A percentile compares a stretch with the other conserved stretches of the same genome.
Conservation (phyloP, 2,113 vertebrate genomes). For the Patagioenas fasciata region DNA sequence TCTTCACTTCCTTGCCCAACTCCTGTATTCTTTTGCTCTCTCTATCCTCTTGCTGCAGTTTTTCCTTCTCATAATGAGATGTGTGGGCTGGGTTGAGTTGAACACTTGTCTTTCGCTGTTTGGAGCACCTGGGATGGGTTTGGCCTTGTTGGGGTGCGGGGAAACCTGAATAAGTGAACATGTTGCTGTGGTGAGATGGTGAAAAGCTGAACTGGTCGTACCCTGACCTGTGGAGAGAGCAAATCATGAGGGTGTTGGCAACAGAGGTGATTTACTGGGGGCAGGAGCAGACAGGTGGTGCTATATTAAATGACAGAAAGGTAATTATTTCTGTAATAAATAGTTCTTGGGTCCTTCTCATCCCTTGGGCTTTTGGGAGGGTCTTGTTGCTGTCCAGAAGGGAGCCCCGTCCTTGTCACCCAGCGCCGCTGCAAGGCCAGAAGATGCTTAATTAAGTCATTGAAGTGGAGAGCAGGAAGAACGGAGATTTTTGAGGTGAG, state of each 20-base stretch:
- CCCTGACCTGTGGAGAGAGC: background rate
- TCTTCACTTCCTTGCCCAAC: background rate
- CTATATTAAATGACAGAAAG: background rate
- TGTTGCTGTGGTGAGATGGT: background rate
- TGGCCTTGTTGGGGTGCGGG: background rate
- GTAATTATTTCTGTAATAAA: background rate
- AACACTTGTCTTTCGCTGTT: rapidly evolving
- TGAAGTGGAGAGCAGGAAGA: background rate
- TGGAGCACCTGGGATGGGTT: background rate
- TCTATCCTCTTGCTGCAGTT: background rate
- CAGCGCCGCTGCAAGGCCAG: background rate
- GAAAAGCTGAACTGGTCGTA: background rate
- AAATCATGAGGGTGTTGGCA: background rate
- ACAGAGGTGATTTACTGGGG: background rate
- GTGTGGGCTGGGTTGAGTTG: background rate
- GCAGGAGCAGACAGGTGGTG: background rate
- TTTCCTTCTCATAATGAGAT: background rate
- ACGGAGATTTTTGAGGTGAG: background rate
- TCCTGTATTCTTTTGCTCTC: background rate
- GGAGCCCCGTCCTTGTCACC: background rate
- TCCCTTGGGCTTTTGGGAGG: background rate
- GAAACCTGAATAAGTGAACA: background rate
- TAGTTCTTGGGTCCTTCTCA: background rate
- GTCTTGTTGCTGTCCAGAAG: background rate
- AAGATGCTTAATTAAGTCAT: background rate